Percentiles rank a stretch among this genome's conserved stretches.
Evolutionary conservation across 1,140 invertebrate species (phyloP).

Genomic region (Formica selysi): DNA sequence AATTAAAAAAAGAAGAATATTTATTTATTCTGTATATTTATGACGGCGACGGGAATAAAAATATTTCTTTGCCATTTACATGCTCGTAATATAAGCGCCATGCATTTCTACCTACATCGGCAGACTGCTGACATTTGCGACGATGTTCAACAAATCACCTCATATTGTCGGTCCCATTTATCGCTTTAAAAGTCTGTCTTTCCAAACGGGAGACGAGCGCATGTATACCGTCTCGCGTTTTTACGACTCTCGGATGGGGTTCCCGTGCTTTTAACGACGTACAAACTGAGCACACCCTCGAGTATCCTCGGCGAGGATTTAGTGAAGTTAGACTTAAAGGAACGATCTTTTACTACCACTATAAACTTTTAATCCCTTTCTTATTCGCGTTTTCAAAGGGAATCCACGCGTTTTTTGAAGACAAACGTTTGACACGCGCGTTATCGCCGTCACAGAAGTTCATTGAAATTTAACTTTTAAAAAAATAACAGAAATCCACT

Average conservation of each 20-base stretch:
- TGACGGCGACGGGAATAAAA: background rate
- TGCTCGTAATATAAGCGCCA: background rate
- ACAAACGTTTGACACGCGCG: background rate
- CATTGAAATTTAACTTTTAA: background rate
- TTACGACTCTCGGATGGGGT: conserved; percentile 21
- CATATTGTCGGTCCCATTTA: background rate
- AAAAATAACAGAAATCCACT: background rate
- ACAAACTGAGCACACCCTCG: conserved; percentile 31
- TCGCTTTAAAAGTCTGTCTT: conserved; percentile 18
- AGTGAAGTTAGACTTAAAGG: conserved; percentile 21
- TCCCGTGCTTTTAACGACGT: conserved; percentile 38
- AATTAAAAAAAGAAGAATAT: background rate
- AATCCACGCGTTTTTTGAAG: background rate
- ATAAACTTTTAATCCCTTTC: conserved; percentile 31
- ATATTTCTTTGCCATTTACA: background rate
- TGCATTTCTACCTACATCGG: background rate
- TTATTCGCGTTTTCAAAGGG: background rate
- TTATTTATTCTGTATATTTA: background rate
- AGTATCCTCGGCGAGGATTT: conserved; percentile 37
- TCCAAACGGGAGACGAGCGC: background rate
- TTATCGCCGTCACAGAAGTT: background rate
- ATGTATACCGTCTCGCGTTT: conserved; percentile 29
- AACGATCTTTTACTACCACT: conserved; percentile 22
- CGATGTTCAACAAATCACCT: conserved; percentile 9
- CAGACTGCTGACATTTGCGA: background rate